A percentile compares a stretch with the other conserved stretches of the same genome.
phyloP scores from a whole-genome alignment of 1,140 invertebrate genomes.

The Bombus waltoni region DNA sequence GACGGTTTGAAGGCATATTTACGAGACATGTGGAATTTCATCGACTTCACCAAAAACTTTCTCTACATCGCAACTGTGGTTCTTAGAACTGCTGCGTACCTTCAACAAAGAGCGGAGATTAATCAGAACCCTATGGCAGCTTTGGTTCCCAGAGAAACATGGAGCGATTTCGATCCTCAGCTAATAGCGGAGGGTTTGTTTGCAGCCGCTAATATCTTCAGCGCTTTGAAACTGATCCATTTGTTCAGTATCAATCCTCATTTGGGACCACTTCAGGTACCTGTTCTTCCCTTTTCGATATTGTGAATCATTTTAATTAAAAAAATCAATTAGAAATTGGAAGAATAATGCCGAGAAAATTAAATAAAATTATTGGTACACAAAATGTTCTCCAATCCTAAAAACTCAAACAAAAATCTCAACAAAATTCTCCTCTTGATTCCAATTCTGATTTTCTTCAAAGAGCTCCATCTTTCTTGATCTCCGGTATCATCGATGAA shows the following conservation, averaged over 20 bases:
- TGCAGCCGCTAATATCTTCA: conserved; percentile 95
- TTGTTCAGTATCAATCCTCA: conserved; percentile 96
- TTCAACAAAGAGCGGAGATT: conserved; percentile 89
- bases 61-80: conserved; percentile 92
- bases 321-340: not conserved
- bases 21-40: conserved; percentile 97
- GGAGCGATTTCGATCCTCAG: conserved; percentile 97
- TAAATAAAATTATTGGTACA: too few species aligned
- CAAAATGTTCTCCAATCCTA: too few species aligned
- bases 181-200: conserved; percentile 97
- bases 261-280: conserved; percentile 88
- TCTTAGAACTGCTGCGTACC: conserved; percentile 89
- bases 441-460: not conserved
- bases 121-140: conserved; percentile 85
- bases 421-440: too few species aligned
- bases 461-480: not conserved
- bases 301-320: not conserved
- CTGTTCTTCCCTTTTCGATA: too few species aligned
- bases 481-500: not conserved
- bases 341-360: too few species aligned
- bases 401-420: too few species aligned
- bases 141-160: conserved; percentile 91
- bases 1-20: conserved; percentile 93
- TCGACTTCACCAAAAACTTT: conserved; percentile 95
- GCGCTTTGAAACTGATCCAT: conserved; percentile 93